phyloP scores from a whole-genome alignment of 2,888 invertebrate species.

The Mythimna vitellina region DNA sequence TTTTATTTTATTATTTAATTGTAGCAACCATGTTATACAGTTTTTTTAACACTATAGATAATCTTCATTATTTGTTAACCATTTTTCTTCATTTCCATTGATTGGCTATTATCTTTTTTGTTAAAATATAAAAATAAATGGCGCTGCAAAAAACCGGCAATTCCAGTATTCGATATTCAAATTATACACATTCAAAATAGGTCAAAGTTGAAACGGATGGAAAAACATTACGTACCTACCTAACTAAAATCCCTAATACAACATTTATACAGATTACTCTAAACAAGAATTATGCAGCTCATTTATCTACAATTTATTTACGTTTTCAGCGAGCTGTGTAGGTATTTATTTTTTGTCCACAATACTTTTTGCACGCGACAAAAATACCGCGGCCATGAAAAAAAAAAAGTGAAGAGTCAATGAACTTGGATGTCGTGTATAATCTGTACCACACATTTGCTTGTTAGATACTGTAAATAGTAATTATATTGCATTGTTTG shows the following conservation, averaged over 20 bases:
- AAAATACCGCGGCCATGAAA: conserved; percentile 58
- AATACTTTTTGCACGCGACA: conserved; percentile 63
- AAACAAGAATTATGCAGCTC: conserved; percentile 11
- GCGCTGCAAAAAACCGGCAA: background rate
- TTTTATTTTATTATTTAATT: no score
- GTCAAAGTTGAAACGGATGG: conserved; percentile 29
- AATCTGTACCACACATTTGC: conserved; percentile 34
- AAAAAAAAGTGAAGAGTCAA: conserved; percentile 60
- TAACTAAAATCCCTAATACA: background rate
- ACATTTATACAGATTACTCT: background rate
- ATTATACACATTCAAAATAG: conserved; percentile 26
- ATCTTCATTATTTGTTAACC: background rate
- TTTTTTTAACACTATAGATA: background rate
- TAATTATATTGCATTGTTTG: conserved; percentile 38
- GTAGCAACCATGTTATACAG: background rate
- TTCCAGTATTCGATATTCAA: conserved; percentile 25
- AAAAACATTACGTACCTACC: background rate
- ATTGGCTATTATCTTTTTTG: conserved; percentile 11
- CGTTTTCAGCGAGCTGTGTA: conserved; percentile 47
- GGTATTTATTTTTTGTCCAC: conserved; percentile 47
- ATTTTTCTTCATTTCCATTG: background rate
- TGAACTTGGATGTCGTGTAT: conserved; percentile 58
- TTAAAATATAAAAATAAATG: conserved; percentile 1
- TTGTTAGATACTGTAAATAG: conserved; percentile 28
- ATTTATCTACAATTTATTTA: conserved; percentile 28